phyloP scores from a whole-genome alignment of 2,797 vertebrate genomes.

The Chiloscyllium punctatum region DNA sequence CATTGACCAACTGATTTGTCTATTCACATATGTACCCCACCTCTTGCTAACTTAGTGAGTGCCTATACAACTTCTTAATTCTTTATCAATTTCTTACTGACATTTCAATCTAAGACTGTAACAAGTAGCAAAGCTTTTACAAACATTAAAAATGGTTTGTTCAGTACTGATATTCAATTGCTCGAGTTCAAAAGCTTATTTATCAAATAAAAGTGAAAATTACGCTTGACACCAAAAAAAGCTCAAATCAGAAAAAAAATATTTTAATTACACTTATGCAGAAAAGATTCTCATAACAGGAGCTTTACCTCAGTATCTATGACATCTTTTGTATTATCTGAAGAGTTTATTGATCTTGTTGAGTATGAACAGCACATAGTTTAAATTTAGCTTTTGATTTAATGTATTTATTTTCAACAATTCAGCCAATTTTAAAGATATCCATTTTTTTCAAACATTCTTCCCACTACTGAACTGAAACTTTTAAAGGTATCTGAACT shows the following conservation, averaged over 20 bases:
- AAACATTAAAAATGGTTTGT: not conserved
- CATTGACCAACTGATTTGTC: not conserved
- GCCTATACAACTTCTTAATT: not conserved
- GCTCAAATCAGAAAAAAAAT: not conserved
- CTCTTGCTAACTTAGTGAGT: not conserved
- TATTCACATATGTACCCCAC: not conserved
- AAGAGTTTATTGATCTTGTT: not conserved
- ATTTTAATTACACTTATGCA: not conserved
- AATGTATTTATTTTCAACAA: not conserved
- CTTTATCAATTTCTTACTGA: not conserved
- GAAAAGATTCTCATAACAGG: not conserved
- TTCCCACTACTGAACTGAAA: not conserved
- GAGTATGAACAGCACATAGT: not conserved
- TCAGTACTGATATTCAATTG: not conserved
- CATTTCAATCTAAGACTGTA: not conserved
- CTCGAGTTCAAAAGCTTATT: not conserved
- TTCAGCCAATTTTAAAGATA: not conserved
- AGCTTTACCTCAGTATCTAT: not conserved
- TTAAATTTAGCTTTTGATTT: not conserved
- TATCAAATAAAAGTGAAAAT: constrained; percentile 5
- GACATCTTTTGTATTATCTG: not conserved
- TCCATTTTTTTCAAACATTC: not conserved
- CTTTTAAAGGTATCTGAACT: not conserved
- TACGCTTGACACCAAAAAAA: not conserved
- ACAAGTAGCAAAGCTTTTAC: not conserved